These are phyloP conservation scores for Pristiophorus japonicus DNA, from an alignment of 2,113 vertebrate genomes.

Conservation along the genomic window DNA sequence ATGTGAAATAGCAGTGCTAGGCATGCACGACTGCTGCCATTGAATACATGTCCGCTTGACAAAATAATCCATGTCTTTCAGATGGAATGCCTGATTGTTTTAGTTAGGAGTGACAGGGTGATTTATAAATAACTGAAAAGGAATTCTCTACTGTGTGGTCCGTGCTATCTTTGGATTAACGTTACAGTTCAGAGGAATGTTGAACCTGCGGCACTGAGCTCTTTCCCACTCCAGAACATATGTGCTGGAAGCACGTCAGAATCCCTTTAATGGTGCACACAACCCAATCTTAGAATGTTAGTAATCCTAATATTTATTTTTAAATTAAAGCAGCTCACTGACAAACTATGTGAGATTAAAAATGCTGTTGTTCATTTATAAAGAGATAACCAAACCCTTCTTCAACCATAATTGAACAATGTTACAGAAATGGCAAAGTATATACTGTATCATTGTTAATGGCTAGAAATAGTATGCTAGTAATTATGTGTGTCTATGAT, in stretches of 20 bases:
- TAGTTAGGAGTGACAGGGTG: constrained; percentile 28
- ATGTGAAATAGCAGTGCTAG: neutral
- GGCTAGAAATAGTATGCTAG: neutral
- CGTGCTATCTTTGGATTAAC: constrained; percentile 34
- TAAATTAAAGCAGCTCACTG: neutral
- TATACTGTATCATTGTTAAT: neutral
- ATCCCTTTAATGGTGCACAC: neutral
- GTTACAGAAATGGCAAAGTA: neutral
- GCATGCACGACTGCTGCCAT: neutral
- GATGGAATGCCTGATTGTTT: constrained; percentile 38
- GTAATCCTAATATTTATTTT: neutral
- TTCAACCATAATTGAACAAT: neutral
- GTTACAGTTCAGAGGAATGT: constrained; percentile 26
- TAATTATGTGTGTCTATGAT: neutral
- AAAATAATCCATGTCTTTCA: constrained; percentile 32
- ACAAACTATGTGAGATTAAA: neutral
- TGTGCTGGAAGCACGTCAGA: neutral
- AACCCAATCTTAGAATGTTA: neutral
- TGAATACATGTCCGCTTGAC: neutral
- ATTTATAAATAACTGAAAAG: constrained; percentile 35
- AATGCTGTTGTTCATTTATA: neutral
- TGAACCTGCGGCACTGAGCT: constrained; percentile 13
- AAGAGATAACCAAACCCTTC: neutral
- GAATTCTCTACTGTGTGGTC: constrained; percentile 37
- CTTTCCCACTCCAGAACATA: neutral